Conservation (phyloP, 2,113 vertebrate species). For the Glaucomys volans region DNA sequence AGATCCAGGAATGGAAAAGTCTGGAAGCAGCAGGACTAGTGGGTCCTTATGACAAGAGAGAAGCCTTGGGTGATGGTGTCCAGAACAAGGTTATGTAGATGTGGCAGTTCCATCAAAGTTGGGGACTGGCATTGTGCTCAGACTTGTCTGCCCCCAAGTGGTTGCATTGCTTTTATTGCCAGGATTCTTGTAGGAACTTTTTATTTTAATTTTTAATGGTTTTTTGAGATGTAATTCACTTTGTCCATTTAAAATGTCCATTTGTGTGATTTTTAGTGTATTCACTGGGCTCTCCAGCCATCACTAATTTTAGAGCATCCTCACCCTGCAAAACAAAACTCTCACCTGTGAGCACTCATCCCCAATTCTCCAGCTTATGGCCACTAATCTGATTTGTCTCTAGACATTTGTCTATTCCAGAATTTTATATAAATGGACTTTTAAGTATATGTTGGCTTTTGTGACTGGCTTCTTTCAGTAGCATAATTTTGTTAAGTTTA, state of each 20-base stretch:
- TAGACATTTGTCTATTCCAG: fast-evolving
- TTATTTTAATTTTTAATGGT: neutral
- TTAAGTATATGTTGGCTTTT: neutral
- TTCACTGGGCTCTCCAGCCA: fast-evolving
- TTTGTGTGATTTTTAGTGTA: neutral
- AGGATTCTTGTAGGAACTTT: neutral
- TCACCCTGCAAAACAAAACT: neutral
- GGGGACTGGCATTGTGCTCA: fast-evolving
- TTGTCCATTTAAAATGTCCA: neutral
- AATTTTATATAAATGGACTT: fast-evolving
- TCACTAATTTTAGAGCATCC: neutral
- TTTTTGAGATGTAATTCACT: neutral
- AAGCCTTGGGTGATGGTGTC: too few species aligned
- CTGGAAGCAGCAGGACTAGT: too few species aligned
- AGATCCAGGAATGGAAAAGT: neutral
- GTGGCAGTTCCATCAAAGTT: fast-evolving
- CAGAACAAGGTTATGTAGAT: too few species aligned
- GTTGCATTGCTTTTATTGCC: neutral
- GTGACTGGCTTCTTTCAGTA: neutral
- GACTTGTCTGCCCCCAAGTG: neutral
- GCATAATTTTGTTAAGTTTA: too few species aligned
- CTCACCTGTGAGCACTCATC: neutral
- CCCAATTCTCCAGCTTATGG: fast-evolving
- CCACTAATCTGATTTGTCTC: neutral
- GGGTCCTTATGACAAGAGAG: too few species aligned